Evolutionary conservation across 2,113 vertebrate genomes (phyloP).

Genomic region (Myotis davidii): DNA sequence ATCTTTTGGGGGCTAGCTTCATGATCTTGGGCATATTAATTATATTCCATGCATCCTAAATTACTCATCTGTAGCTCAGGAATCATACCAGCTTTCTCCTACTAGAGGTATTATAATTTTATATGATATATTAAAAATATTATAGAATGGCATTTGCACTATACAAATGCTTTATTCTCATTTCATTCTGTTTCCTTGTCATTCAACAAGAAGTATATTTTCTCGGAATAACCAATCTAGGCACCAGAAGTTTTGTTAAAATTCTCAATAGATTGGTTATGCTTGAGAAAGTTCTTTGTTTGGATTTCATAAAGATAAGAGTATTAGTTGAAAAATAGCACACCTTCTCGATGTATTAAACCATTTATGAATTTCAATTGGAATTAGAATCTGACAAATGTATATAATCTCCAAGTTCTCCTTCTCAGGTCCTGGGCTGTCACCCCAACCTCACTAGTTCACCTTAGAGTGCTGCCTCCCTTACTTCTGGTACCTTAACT

Average conservation of each 20-base stretch:
- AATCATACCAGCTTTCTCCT: not conserved
- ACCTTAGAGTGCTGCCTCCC: fast-evolving
- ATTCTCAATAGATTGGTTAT: not conserved
- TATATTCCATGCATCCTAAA: not conserved
- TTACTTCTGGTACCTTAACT: not conserved
- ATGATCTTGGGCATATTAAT: not conserved
- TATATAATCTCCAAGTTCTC: not conserved
- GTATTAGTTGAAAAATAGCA: not conserved
- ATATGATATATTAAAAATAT: not conserved
- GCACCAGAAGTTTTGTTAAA: not conserved
- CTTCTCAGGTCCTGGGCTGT: not conserved
- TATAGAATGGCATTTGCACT: not conserved
- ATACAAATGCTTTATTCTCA: not conserved
- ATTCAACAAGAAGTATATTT: not conserved
- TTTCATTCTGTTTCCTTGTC: not conserved
- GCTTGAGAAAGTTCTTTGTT: not conserved
- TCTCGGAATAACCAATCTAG: not conserved
- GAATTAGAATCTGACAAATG: not conserved
- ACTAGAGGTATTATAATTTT: not conserved
- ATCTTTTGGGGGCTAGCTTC: not conserved
- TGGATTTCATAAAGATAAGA: not conserved
- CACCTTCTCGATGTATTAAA: not conserved
- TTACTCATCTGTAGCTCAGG: not conserved
- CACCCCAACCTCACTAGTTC: not conserved
- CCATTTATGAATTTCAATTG: not conserved